Evolutionary conservation across 2,113 vertebrate species (phyloP).

Genomic region (Rattus norvegicus): DNA sequence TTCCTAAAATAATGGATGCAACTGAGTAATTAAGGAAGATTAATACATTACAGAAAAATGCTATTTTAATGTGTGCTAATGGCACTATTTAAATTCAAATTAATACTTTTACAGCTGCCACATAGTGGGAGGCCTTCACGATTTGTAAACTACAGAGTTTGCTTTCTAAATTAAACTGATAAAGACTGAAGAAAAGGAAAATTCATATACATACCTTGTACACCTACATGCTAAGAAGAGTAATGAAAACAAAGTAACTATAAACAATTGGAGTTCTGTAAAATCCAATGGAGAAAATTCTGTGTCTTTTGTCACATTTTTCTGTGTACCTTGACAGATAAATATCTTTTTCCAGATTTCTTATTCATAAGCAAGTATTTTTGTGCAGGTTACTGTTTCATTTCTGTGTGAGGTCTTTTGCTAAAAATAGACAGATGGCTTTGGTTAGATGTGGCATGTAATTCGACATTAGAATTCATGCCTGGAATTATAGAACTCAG

Average conservation of each 20-base stretch:
- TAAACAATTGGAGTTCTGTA: not conserved
- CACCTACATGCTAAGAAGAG: not conserved
- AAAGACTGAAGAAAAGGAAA: conserved; percentile 33
- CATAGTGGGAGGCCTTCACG: conserved; percentile 19
- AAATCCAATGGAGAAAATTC: not conserved
- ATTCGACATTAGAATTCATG: not conserved
- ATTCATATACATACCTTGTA: not conserved
- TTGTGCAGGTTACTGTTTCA: not conserved
- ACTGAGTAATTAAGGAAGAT: conserved; percentile 70
- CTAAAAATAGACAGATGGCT: not conserved
- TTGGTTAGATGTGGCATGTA: not conserved
- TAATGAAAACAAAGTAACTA: not conserved
- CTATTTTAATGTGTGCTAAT: conserved; percentile 67
- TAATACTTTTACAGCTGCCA: not conserved
- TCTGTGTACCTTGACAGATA: not conserved
- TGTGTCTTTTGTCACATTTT: not conserved
- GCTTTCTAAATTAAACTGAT: not conserved
- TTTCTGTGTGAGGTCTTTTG: not conserved
- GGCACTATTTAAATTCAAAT: conserved; percentile 52
- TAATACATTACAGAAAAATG: conserved; percentile 68
- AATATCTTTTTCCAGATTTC: not conserved
- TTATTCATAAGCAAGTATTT: not conserved
- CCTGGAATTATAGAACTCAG: not conserved
- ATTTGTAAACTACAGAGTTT: not conserved
- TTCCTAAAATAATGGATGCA: conserved; percentile 61